A percentile compares a stretch with the other conserved stretches of the same genome.
Evolutionary conservation across 2,888 invertebrate species (phyloP).

Genomic region (Amphipyra berbera): DNA sequence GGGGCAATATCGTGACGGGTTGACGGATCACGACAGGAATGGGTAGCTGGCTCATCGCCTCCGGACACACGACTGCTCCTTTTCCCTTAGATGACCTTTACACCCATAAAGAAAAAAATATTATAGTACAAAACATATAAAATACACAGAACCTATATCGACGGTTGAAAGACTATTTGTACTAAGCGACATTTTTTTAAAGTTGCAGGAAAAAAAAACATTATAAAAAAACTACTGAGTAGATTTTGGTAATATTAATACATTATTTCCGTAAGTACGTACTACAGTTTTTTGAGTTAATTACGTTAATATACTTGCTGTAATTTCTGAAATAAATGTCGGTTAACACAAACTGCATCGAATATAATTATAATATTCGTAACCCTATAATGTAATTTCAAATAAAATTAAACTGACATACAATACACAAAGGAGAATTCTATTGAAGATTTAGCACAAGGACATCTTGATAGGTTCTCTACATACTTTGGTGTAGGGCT

Average conservation of each 20-base stretch:
- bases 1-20: conserved; percentile 38
- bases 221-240: too few relatives aligned
- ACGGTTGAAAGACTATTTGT: too few relatives aligned
- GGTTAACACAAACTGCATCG: too few relatives aligned
- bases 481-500: conserved; percentile 35
- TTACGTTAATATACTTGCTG: too few relatives aligned
- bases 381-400: conserved; percentile 29
- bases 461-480: conserved; percentile 43
- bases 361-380: too few relatives aligned
- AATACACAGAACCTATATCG: conserved; percentile 23
- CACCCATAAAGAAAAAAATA: conserved; percentile 20
- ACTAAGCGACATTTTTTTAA: too few relatives aligned
- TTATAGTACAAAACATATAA: conserved; percentile 20
- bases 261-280: too few relatives aligned
- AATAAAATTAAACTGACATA: conserved; percentile 48
- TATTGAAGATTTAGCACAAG: conserved; percentile 43
- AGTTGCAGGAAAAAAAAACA: too few relatives aligned
- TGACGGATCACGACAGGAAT: conserved; percentile 48
- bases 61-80: conserved; percentile 26
- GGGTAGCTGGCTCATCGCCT: conserved; percentile 28
- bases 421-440: conserved; percentile 26
- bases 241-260: too few relatives aligned
- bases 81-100: conserved; percentile 30
- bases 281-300: too few relatives aligned
- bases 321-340: too few relatives aligned